Base-by-base conservation (phyloP, 2,888 invertebrate genomes). In the Drosophila phalerata region DNA sequence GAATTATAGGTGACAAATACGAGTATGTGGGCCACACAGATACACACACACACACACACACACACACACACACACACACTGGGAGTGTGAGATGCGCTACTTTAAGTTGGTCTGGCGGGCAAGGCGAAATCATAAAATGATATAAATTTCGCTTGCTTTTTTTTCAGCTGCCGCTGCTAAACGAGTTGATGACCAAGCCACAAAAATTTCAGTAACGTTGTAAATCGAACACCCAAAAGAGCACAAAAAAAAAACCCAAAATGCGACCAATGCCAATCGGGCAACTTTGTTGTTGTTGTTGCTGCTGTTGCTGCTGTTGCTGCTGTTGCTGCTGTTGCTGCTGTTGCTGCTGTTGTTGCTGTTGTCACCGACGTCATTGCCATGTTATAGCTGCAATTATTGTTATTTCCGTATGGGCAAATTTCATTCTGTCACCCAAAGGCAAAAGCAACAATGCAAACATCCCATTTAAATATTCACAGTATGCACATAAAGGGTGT, bases 111-210 rank as follows among this genome's bases (percentile, higher is more conserved):
- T 38, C 40, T 64, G 62, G 47, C 61, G 55, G 45, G 73, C 78
- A 69, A 70, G 64, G 71, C 67, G 49, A 64, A 28, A 52, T 19
- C 60, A 78, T 56, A 53, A 74, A 78, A 67, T 79, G 37, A 62
- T 67, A 69, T 69, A 79, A 79, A 79, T 76, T 69, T 78, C 65
- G 67, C 63, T 63, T 34, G 43, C n/a, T 43, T 45, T 45, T 17
- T 67, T 55, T 60, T 68, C 62, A 60, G 58, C 53, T 63, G 53
- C 65, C 64, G 40, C 28, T 62, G 66, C 61, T 42, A 69, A 82
- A 85, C 86, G 72, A 85, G 83, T 84, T 85, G 88, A 71, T 85
- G 82, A 83, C 75, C 86, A 78, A 75, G 80, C 81, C 86, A 71
- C 79, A 83, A 80, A 85, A 83, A 64, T 78, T 72, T 79, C 67